Conservation (phyloP, 1,140 invertebrate species). For the Sitobion miscanthi region DNA sequence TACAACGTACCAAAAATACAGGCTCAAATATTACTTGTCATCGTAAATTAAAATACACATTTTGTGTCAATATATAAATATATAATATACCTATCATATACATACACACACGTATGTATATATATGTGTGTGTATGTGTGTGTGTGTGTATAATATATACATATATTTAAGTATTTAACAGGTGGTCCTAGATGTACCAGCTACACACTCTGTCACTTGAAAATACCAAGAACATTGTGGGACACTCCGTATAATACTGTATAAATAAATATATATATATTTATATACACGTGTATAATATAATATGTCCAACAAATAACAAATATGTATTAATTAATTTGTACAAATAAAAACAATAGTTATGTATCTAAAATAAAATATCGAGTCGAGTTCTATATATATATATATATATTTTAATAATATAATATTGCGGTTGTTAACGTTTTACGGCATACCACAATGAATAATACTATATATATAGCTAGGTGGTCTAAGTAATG, state of each 20-base stretch:
- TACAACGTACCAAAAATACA: conserved; percentile 41
- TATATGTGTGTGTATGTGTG: background rate
- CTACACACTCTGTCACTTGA: background rate
- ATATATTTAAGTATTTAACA: conserved; percentile 11
- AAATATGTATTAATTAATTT: conserved; percentile 33
- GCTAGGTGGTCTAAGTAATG: background rate
- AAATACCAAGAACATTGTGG: background rate
- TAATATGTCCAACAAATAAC: conserved; percentile 35
- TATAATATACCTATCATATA: background rate
- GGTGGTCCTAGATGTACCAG: background rate
- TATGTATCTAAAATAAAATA: conserved; percentile 23
- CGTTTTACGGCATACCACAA: background rate
- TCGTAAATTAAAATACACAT: conserved; percentile 35
- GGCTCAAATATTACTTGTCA: background rate
- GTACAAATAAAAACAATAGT: conserved; percentile 41
- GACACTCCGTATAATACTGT: background rate
- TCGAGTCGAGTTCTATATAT: background rate
- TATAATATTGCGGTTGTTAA: background rate
- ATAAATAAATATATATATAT: conserved; percentile 30
- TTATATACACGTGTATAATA: background rate
- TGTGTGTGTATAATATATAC: background rate
- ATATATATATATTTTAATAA: background rate
- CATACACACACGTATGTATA: background rate
- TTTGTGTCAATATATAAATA: conserved; percentile 7
- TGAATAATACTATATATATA: background rate